A percentile compares a stretch with the other conserved stretches of the same genome.
These are phyloP conservation scores for Chrysemys picta DNA, from an alignment of 2,113 vertebrate species.

Conservation along the genomic window DNA sequence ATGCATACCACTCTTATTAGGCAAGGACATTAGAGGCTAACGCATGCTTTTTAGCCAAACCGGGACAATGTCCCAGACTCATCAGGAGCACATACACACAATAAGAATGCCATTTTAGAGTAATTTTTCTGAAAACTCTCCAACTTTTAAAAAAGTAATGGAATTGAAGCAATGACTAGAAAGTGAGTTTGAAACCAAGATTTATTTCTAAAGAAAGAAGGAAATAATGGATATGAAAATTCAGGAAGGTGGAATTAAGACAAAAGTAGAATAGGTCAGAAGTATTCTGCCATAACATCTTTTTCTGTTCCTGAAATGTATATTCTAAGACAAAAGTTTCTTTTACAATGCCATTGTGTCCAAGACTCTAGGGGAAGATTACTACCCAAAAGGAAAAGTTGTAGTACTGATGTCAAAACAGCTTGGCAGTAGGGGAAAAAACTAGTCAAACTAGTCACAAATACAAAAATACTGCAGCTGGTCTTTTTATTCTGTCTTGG, in stretches of 20 bases:
- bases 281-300: fast-evolving
- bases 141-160: background rate
- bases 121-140: background rate
- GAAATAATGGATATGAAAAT: background rate
- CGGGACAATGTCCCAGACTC: background rate
- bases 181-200: background rate
- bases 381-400: background rate
- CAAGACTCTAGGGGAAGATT: background rate
- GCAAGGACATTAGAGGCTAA: background rate
- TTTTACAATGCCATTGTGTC: background rate
- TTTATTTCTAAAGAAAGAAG: background rate
- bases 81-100: background rate
- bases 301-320: background rate
- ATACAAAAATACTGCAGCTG: background rate
- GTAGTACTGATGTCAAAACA: background rate
- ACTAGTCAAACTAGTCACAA: background rate
- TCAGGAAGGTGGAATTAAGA: background rate
- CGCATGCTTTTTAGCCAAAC: background rate
- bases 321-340: background rate
- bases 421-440: background rate
- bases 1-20: background rate
- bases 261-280: background rate
- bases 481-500: background rate
- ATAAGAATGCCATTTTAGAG: background rate
- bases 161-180: background rate